A percentile compares a stretch with the other conserved stretches of the same genome.
phyloP scores from a whole-genome alignment of 2,888 invertebrate genomes.

The Lasioglossum figueresi region DNA sequence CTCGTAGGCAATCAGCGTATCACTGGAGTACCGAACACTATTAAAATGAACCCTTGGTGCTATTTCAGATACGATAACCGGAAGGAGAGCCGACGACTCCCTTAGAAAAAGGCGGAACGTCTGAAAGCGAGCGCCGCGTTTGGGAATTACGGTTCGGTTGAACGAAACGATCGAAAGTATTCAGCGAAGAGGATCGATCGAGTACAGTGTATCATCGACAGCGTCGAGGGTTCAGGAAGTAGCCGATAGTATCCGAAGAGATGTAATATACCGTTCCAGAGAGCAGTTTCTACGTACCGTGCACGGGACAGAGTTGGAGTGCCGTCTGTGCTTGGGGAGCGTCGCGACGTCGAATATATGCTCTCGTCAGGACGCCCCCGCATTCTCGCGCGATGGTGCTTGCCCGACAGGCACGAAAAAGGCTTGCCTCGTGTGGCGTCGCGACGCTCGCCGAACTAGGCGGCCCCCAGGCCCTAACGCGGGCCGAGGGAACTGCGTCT shows the following conservation, averaged over 20 bases:
- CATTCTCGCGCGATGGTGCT: conserved; percentile 80
- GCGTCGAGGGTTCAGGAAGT: conserved; percentile 4
- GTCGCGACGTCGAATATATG: conserved; percentile 83
- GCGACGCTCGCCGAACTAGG: conserved; percentile 82
- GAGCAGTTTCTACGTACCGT: conserved; percentile 80
- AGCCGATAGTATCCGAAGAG: conserved; percentile 42
- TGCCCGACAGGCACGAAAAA: conserved; percentile 83
- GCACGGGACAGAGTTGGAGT: conserved; percentile 83
- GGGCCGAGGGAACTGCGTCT: conserved; percentile 58
- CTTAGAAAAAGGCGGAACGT: conserved; percentile 16
- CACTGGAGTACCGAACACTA: not conserved
- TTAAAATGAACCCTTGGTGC: conserved; percentile 27
- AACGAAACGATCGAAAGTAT: not conserved
- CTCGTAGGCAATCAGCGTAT: not conserved
- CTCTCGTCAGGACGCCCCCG: conserved; percentile 83
- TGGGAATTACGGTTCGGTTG: not conserved
- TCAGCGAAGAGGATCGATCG: not conserved
- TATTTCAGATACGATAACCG: conserved; percentile 50
- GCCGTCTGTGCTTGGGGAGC: conserved; percentile 82
- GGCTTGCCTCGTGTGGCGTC: conserved; percentile 81
- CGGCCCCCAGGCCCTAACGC: conserved; percentile 71
- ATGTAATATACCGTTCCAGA: conserved; percentile 44
- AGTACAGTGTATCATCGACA: not conserved
- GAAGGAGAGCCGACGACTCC: conserved; percentile 37
- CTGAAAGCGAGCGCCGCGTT: not conserved